Evolutionary conservation across 2,797 vertebrate species (phyloP).

Genomic region (Microhierax caerulescens): DNA sequence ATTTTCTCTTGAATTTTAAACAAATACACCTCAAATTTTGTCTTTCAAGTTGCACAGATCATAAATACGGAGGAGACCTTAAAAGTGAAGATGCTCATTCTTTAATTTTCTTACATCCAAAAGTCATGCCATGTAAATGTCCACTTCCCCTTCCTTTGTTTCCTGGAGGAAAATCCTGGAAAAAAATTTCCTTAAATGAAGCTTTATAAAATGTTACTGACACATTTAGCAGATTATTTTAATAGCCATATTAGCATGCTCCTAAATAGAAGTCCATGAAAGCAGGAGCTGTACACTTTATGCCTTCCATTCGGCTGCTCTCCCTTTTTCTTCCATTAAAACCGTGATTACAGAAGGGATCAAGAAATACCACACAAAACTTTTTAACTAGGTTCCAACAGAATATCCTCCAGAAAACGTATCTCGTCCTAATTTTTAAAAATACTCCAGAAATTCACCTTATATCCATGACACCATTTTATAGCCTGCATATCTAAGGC

Average conservation of each 20-base stretch:
- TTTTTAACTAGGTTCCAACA: neutral
- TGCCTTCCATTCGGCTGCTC: neutral
- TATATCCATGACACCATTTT: neutral
- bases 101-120: neutral
- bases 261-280: neutral
- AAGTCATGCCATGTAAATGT: neutral
- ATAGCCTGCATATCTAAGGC: neutral
- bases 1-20: constrained; percentile 3
- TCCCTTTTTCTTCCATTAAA: neutral
- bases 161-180: neutral
- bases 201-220: neutral
- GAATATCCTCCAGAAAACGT: neutral
- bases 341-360: neutral
- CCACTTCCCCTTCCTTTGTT: neutral
- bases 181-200: neutral
- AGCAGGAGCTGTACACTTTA: neutral
- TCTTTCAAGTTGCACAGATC: neutral
- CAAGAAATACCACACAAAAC: neutral
- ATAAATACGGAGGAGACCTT: neutral
- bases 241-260: neutral
- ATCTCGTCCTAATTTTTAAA: neutral
- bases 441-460: neutral
- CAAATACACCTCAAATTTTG: neutral
- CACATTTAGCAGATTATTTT: neutral
- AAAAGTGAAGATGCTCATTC: neutral